Evolutionary conservation across 2,113 vertebrate genomes (phyloP), one percentile per base, ranked within the genome.

Genomic region (Setophaga coronata): DNA sequence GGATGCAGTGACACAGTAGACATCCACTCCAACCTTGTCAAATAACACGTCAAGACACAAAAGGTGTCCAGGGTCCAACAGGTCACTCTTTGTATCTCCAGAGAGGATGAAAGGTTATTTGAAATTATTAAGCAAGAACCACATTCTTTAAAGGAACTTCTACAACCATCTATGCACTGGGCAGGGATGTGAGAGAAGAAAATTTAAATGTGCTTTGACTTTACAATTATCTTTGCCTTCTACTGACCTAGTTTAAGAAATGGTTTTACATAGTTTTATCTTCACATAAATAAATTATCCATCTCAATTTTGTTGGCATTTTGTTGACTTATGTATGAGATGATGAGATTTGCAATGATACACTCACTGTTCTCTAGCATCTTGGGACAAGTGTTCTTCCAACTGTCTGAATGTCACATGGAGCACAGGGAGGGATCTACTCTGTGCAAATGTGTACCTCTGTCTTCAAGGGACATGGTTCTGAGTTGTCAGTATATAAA

Each of bases 281-380:
- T 82, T 93, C 89, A 91, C 36, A 89, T 89, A 94, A 93, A 95
- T 91, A 95, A 93, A 94, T 95, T 69, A 92, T 65, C 69, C 57
- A 89, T 87, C 50, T 92, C 81, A 81, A 72, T 95, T 95, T 84
- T 94, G 69, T 73, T 95, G 90, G 79, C 90, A 76, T 87, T 93
- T 94, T 93, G 77, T 84, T 91, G 91, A 96, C 81, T 92, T 89
- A 91, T 42, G 62, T 62, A 83, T 62, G 83, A 92, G 53, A 78
- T 73, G 42, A 90, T 76, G 61, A 90, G 87, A 82, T 87, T 71
- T 76, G 31, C 36, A 26, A 81, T 82, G 72, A 89, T 67, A 81
- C 10, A 62, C 56, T 90, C 80, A 20, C 70, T 89, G 72, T 71
- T 94, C 60, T 89, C 47, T 51, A 51, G 61, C 43, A 82, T 87